These are phyloP conservation scores for Morbakka virulenta DNA, from an alignment of 30 jellyfish, hydroid and myxozoan species.

Conservation along the genomic window DNA sequence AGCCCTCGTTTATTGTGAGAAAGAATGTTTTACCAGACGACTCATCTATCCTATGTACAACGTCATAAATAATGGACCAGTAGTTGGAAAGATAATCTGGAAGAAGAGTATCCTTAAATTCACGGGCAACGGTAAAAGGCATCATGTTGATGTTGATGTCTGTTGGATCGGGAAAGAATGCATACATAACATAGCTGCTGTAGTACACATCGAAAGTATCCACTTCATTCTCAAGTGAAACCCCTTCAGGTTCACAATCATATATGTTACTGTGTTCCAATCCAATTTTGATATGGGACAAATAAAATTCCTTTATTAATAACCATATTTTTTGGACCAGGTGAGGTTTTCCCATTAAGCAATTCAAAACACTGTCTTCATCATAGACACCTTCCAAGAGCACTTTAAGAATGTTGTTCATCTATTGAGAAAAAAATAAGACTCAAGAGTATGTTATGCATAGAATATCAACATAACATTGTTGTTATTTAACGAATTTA, in stretches of 20 bases:
- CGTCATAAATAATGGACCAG: not conserved
- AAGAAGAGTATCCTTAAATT: conserved; percentile 12
- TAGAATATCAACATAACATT: too few species aligned
- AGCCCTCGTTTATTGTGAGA: conserved; percentile 62
- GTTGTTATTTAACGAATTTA: too few species aligned
- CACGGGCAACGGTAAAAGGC: conserved; percentile 50
- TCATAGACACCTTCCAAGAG: conserved; percentile 67
- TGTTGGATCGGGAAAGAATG: conserved; percentile 57
- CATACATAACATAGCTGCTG: too few species aligned
- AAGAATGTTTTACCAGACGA: conserved; percentile 46
- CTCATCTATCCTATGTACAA: not conserved
- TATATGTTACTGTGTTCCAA: too few species aligned
- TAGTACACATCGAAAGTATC: too few species aligned
- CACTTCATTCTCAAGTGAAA: too few species aligned
- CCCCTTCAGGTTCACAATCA: too few species aligned
- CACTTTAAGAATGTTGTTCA: conserved; percentile 23
- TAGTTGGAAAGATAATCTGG: conserved; percentile 36
- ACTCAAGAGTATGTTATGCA: too few species aligned
- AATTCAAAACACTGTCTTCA: conserved; percentile 14
- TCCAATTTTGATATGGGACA: too few species aligned
- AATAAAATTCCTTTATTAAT: too few species aligned
- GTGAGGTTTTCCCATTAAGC: conserved; percentile 54
- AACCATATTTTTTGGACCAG: conserved; percentile 53
- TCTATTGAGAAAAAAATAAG: too few species aligned
- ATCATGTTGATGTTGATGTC: conserved; percentile 64